phyloP scores from a whole-genome alignment of 2,888 invertebrate genomes.

The Tanypteryx hageni region DNA sequence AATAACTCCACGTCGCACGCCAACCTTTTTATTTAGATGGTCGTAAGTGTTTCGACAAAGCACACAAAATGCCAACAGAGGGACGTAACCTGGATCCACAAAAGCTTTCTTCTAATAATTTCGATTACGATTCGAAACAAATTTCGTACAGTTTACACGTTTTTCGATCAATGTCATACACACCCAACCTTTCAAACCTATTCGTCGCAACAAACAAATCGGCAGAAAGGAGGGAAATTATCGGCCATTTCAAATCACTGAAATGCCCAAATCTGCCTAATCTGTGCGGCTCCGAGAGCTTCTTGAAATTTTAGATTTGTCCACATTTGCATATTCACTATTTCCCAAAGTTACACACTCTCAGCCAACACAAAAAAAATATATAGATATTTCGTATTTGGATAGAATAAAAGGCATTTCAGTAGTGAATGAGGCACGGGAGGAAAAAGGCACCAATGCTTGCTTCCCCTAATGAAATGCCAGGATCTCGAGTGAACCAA shows the following conservation, averaged over 20 bases:
- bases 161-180: background rate
- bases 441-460: constrained; percentile 60
- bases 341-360: background rate
- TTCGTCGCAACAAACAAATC: background rate
- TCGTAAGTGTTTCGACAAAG: background rate
- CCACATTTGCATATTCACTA: too few relatives aligned
- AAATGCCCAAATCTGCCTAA: background rate
- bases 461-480: constrained; percentile 53
- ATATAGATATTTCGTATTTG: constrained; percentile 17
- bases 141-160: background rate
- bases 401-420: constrained; percentile 54
- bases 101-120: background rate
- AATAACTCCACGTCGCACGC: background rate
- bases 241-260: background rate
- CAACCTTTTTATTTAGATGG: background rate
- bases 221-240: background rate
- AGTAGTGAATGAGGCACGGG: constrained; percentile 54
- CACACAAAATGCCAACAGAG: background rate
- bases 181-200: background rate
- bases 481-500: constrained; percentile 24
- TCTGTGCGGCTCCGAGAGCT: background rate
- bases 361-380: constrained; percentile 45
- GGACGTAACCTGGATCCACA: background rate
- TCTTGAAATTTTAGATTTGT: too few relatives aligned
- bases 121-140: background rate